Conservation (phyloP, 2,888 invertebrate species). For the Melanophora roralis region DNA sequence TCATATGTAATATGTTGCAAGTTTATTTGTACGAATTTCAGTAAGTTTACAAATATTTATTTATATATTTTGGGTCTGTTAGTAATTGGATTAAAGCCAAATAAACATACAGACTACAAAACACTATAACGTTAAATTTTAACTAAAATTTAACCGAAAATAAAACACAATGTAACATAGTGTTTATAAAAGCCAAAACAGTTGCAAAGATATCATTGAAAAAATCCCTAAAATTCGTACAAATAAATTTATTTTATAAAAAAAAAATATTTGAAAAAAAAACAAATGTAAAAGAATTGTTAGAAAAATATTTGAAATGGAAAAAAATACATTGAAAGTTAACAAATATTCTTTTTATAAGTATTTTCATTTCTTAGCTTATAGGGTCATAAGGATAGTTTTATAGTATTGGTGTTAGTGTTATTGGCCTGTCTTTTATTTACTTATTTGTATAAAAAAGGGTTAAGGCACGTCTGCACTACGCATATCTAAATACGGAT, state of each 20-base stretch:
- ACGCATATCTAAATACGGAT: neutral
- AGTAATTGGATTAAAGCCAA: constrained; percentile 53
- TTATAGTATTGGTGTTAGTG: constrained; percentile 10
- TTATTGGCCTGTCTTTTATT: constrained; percentile 4
- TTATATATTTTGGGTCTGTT: constrained; percentile 16
- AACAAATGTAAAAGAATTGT: constrained; percentile 3
- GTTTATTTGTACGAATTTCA: too few relatives aligned
- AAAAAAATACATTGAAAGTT: too few relatives aligned
- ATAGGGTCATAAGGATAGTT: neutral
- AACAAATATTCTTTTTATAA: neutral
- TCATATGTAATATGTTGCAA: constrained; percentile 8
- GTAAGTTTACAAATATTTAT: constrained; percentile 3
- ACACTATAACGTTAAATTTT: constrained; percentile 7
- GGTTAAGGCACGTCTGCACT: neutral
- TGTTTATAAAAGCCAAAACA: constrained; percentile 1
- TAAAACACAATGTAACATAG: neutral
- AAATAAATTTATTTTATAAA: neutral
- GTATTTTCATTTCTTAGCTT: neutral
- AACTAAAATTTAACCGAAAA: neutral
- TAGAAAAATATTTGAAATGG: too few relatives aligned
- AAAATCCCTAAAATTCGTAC: neutral
- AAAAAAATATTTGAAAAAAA: neutral
- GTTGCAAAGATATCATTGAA: neutral
- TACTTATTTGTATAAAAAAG: neutral
- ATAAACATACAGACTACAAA: constrained; percentile 26